These are phyloP conservation scores for Cylas formicarius DNA, from an alignment of 1,140 invertebrate genomes.

Conservation along the genomic window DNA sequence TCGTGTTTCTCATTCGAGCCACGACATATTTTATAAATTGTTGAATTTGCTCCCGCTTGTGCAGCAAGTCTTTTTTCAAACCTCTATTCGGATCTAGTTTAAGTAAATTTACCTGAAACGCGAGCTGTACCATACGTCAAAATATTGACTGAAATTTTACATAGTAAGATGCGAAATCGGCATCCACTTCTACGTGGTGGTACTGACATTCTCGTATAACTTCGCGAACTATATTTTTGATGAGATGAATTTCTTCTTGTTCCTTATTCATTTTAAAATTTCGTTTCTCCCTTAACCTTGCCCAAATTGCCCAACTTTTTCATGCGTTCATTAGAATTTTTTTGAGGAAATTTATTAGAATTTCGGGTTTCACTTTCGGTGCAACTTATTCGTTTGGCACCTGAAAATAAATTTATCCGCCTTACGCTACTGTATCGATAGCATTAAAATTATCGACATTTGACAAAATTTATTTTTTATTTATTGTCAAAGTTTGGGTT, in stretches of 20 bases:
- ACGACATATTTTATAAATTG: slow-evolving; percentile 45
- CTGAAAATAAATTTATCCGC: too few relatives aligned
- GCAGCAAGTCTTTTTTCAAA: slow-evolving; percentile 40
- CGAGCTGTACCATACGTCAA: not conserved
- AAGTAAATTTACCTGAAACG: slow-evolving; percentile 41
- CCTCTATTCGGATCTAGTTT: slow-evolving; percentile 47
- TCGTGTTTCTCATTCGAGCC: slow-evolving; percentile 36
- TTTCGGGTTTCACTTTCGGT: too few relatives aligned
- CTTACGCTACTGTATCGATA: too few relatives aligned
- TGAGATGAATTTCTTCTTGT: too few relatives aligned
- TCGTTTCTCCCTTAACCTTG: too few relatives aligned
- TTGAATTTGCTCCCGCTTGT: slow-evolving; percentile 42
- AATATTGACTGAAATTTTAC: slow-evolving; percentile 10
- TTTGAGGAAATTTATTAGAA: too few relatives aligned
- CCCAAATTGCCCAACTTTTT: too few relatives aligned
- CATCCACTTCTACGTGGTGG: not conserved
- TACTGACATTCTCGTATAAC: slow-evolving; percentile 12
- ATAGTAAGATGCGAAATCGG: slow-evolving; percentile 6
- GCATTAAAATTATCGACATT: too few relatives aligned
- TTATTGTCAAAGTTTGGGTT: too few relatives aligned
- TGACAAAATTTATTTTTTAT: too few relatives aligned
- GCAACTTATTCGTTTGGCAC: too few relatives aligned
- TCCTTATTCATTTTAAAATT: not conserved
- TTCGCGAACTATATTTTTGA: slow-evolving; percentile 10
- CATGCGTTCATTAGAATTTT: too few relatives aligned